Conservation (phyloP, 2,797 vertebrate species). For the Myotis pilosus region DNA sequence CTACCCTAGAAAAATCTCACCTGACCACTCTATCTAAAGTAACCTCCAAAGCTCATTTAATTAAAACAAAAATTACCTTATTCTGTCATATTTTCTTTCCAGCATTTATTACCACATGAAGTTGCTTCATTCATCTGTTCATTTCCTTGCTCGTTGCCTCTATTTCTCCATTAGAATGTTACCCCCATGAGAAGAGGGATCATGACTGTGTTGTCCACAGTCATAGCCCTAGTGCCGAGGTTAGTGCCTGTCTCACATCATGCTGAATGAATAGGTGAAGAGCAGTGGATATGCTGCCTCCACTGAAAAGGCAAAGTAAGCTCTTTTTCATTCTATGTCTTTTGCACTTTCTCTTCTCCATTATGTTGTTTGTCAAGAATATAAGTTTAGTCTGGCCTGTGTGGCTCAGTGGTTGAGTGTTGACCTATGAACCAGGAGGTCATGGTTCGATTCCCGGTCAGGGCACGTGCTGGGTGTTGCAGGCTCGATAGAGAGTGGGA, state of each 20-base stretch:
- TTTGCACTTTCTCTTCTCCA: neutral
- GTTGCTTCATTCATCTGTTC: neutral
- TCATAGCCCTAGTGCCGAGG: rapidly evolving
- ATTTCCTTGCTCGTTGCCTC: neutral
- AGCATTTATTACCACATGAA: neutral
- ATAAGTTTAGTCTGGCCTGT: neutral
- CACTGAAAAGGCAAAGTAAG: neutral
- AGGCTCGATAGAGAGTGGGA: too few species aligned
- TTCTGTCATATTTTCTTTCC: neutral
- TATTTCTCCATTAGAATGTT: neutral
- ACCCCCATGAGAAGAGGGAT: neutral
- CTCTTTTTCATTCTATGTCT: neutral
- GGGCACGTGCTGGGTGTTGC: too few species aligned
- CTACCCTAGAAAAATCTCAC: neutral
- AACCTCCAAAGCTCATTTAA: neutral
- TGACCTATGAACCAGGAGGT: too few species aligned
- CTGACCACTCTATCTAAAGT: neutral
- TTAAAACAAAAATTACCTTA: neutral
- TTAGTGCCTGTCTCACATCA: neutral
- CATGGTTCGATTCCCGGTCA: too few species aligned
- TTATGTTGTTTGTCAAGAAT: neutral
- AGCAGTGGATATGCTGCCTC: neutral
- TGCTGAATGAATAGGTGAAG: neutral
- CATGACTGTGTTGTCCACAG: neutral
- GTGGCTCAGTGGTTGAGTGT: too few species aligned